Conservation (phyloP, 2,888 invertebrate genomes). For the Theodoxus fluviatilis region DNA sequence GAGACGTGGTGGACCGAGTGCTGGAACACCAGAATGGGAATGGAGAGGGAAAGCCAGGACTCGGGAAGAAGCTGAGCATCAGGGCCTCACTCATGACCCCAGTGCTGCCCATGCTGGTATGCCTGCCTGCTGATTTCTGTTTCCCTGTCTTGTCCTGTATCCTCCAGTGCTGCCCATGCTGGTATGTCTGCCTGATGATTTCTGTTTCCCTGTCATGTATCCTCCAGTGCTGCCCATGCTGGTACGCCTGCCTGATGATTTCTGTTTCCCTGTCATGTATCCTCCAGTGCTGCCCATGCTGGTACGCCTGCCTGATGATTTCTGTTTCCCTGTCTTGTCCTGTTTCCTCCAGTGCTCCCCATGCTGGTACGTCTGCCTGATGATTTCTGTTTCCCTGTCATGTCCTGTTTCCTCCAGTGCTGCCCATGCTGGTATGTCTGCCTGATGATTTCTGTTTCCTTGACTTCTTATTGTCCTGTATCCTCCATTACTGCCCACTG, state of each 20-base stretch:
- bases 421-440: too few species aligned
- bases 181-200: too few species aligned
- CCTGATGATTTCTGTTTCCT: too few species aligned
- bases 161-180: too few species aligned
- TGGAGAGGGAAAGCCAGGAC: slow-evolving; percentile 44
- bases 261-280: background rate
- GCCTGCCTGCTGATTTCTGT: slow-evolving; percentile 25
- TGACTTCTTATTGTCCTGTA: background rate
- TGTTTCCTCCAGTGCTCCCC: too few species aligned
- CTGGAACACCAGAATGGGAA: slow-evolving; percentile 41
- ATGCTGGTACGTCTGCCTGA: too few species aligned
- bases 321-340: background rate
- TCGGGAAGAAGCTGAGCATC: slow-evolving; percentile 64
- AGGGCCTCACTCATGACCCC: slow-evolving; percentile 84
- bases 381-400: too few species aligned
- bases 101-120: slow-evolving; percentile 85
- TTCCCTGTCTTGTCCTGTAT: too few species aligned
- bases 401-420: too few species aligned
- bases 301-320: slow-evolving; percentile 58
- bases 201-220: too few species aligned
- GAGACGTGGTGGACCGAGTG: slow-evolving; percentile 76
- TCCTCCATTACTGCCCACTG: slow-evolving; percentile 81
- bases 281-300: slow-evolving; percentile 91
- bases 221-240: too few species aligned
- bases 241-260: too few species aligned